Evolutionary conservation across 2,797 vertebrate genomes (phyloP).

Genomic region (Cossypha polioptera): DNA sequence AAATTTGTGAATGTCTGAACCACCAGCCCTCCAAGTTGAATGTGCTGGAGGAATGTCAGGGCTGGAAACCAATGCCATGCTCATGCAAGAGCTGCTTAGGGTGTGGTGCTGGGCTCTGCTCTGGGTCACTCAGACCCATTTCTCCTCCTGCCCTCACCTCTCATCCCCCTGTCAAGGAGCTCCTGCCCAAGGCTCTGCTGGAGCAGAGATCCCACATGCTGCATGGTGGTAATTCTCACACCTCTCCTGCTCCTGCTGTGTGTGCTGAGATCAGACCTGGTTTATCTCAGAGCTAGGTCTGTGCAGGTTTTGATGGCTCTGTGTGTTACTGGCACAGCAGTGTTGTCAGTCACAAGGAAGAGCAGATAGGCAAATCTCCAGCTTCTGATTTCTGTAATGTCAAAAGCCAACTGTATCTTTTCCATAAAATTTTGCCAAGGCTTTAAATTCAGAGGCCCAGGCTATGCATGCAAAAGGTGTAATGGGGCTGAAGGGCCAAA

Average conservation of each 20-base stretch:
- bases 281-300: not conserved
- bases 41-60: not conserved
- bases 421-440: not conserved
- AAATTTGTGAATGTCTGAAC: not conserved
- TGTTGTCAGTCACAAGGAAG: rapidly evolving
- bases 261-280: not conserved
- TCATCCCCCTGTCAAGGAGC: not conserved
- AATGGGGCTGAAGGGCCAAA: not conserved
- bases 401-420: not conserved
- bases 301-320: not conserved
- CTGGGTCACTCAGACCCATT: not conserved
- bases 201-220: rapidly evolving
- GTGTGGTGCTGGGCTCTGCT: not conserved
- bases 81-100: not conserved
- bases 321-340: not conserved
- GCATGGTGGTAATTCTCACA: not conserved
- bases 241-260: not conserved
- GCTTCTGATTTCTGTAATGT: not conserved
- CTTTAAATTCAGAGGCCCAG: not conserved
- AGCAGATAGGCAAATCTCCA: not conserved
- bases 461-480: not conserved
- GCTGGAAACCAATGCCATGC: not conserved
- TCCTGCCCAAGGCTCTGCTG: not conserved
- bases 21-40: not conserved
- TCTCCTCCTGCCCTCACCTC: not conserved